Base-by-base conservation (phyloP, 2,888 invertebrate species). In the Aleiodes leptofemur region DNA sequence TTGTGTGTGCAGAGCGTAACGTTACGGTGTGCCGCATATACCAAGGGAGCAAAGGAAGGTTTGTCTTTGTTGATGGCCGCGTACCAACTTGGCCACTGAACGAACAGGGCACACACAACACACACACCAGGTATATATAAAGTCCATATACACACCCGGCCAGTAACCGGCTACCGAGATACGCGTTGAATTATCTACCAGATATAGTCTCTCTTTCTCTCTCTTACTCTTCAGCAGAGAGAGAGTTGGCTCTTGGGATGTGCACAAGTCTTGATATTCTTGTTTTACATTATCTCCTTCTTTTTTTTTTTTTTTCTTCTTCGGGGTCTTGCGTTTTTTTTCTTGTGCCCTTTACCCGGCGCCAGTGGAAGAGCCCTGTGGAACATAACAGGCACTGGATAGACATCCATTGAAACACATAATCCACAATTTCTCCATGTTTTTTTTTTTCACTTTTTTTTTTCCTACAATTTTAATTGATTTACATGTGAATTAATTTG, bases 41-140 rank as follows among this genome's bases (percentile, higher is more conserved):
- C 64, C 70, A 80, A 53, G 77, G 73, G 56, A 57, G 69, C 43
- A 64, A 38, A 51, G 66, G 81, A 85, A 85, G 59, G 86, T 86
- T 87, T 87, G 88, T 86, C 88, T 88, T 88, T 87, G 88, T 86
- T 61, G 88, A 86, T 86, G 86, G 85, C 87, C 87, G 87, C 86
- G 38, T 16, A 83, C 82, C 85, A 83, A 85, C 79, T 83, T 82
- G 85, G 72, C 56, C 66, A 71, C 34, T 74, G 61, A 68, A 55
- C 48, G 66, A 68, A 55, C 48, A 59, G 53, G 55, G 55, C 43
- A 57, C 76, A 66, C 53, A 43, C 43, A 43, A 43, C 43, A 38
- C 38, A 38, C 38, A 38, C 5, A 43, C 43, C 43, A 43, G 43
- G 43, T 43, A 43, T 43, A 43, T 43, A 43, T 43, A 43, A 8